phyloP scores from a whole-genome alignment of 2,113 vertebrate species.

The Dicaeum eximium region DNA sequence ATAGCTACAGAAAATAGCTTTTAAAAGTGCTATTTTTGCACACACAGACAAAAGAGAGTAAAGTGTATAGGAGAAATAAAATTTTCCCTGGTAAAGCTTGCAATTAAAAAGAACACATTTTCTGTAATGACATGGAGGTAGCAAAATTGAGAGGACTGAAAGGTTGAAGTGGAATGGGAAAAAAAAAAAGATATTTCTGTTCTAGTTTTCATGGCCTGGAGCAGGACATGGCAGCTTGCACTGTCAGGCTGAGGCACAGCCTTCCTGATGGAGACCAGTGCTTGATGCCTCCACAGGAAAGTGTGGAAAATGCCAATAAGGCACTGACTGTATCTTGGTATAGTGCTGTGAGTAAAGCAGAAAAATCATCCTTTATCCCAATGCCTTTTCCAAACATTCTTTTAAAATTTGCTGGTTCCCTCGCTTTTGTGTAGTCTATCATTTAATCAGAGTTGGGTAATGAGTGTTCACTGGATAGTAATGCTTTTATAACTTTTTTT shows the following conservation, averaged over 20 bases:
- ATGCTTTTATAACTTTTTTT: neutral
- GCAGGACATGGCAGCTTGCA: neutral
- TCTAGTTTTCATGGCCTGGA: neutral
- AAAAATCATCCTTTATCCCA: neutral
- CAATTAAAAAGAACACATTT: neutral
- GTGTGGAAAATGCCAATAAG: neutral
- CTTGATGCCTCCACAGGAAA: neutral
- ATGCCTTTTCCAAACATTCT: neutral
- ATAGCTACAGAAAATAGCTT: conserved; percentile 4
- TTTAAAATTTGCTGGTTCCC: neutral
- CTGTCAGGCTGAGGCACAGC: neutral
- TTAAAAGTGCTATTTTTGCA: neutral
- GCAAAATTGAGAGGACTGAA: neutral
- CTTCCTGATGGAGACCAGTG: neutral
- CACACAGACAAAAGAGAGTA: neutral
- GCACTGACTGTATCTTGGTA: neutral
- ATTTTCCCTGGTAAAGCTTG: neutral
- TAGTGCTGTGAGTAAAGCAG: neutral
- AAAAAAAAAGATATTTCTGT: fast-evolving
- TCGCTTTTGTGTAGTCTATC: neutral
- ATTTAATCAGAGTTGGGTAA: neutral
- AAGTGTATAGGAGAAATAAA: neutral
- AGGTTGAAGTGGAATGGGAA: neutral
- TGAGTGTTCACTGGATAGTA: neutral
- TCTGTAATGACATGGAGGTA: neutral